Evolutionary conservation across 2,888 invertebrate species (phyloP).

Genomic region (Caenorhabditis sulstoni): DNA sequence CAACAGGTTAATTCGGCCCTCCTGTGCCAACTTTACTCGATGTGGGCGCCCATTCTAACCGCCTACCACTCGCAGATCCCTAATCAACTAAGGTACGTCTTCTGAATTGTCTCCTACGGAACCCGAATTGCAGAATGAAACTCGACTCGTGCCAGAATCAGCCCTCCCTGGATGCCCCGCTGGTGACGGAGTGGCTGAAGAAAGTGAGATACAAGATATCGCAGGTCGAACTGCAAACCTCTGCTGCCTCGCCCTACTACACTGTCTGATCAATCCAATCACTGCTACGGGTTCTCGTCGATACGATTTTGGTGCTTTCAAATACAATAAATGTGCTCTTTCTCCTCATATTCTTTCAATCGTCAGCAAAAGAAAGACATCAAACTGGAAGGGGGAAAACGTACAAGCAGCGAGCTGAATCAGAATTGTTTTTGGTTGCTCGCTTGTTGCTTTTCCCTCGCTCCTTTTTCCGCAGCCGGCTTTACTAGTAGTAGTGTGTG

Average conservation of each 20-base stretch:
- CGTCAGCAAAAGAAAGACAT: no score
- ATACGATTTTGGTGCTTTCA: slow-evolving; percentile 49
- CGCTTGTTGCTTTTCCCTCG: slow-evolving; percentile 10
- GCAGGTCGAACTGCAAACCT: slow-evolving; percentile 94
- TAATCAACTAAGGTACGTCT: slow-evolving; percentile 73
- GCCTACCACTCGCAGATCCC: slow-evolving; percentile 90
- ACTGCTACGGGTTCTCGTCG: slow-evolving; percentile 20
- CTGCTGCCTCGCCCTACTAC: slow-evolving; percentile 92
- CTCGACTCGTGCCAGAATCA: slow-evolving; percentile 92
- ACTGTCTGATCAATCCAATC: slow-evolving; percentile 69
- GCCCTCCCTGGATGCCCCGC: slow-evolving; percentile 83
- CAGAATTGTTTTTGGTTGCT: slow-evolving; percentile 36
- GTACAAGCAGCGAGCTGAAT: slow-evolving; percentile 25
- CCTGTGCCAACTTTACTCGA: slow-evolving; percentile 84
- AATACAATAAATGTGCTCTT: slow-evolving; percentile 28
- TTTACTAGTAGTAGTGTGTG: slow-evolving; percentile 22
- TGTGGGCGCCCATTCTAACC: slow-evolving; percentile 96
- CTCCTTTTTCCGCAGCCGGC: not conserved
- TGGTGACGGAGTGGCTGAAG: slow-evolving; percentile 86
- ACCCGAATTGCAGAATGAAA: slow-evolving; percentile 64
- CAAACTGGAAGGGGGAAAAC: slow-evolving; percentile 1
- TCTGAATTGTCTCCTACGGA: not conserved
- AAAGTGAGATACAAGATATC: slow-evolving; percentile 97
- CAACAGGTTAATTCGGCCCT: slow-evolving; percentile 85
- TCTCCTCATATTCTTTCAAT: not conserved